These are phyloP conservation scores for Tortricodes alternella DNA, from an alignment of 2,888 invertebrate genomes.

Conservation along the genomic window DNA sequence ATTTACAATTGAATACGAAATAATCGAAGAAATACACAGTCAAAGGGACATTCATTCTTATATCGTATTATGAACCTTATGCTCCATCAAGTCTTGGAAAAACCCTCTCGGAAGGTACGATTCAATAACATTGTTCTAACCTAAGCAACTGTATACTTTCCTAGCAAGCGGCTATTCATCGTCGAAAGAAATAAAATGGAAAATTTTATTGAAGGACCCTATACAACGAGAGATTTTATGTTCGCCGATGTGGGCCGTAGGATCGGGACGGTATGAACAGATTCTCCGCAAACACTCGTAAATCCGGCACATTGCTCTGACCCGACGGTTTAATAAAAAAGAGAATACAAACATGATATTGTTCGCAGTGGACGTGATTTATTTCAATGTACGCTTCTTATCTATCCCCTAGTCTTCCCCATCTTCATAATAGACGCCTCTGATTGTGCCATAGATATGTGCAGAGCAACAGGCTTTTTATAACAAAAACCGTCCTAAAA, in stretches of 20 bases:
- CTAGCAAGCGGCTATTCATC: constrained; percentile 30
- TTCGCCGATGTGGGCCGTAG: constrained; percentile 47
- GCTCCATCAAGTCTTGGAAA: not conserved
- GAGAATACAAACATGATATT: constrained; percentile 43
- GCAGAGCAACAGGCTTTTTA: constrained; percentile 19
- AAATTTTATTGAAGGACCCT: constrained; percentile 55
- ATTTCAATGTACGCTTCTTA: constrained; percentile 59
- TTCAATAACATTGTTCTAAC: constrained; percentile 22
- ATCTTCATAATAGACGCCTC: not conserved
- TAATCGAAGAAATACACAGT: not conserved
- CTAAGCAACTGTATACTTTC: constrained; percentile 14
- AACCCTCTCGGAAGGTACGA: not conserved
- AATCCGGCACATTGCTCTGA: constrained; percentile 61
- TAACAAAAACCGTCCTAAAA: constrained; percentile 48
- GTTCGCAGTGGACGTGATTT: constrained; percentile 57
- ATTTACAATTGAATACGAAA: no score
- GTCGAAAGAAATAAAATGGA: constrained; percentile 53
- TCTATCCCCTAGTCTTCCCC: constrained; percentile 34
- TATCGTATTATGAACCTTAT: no score
- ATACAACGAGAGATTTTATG: constrained; percentile 61
- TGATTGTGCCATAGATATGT: constrained; percentile 6
- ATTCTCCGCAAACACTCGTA: constrained; percentile 69
- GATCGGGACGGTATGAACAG: constrained; percentile 51
- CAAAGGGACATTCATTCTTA: not conserved
- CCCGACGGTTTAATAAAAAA: constrained; percentile 47